These are phyloP conservation scores for Arrhopalites spinosus DNA, from an alignment of 2,888 invertebrate species.

Conservation along the genomic window DNA sequence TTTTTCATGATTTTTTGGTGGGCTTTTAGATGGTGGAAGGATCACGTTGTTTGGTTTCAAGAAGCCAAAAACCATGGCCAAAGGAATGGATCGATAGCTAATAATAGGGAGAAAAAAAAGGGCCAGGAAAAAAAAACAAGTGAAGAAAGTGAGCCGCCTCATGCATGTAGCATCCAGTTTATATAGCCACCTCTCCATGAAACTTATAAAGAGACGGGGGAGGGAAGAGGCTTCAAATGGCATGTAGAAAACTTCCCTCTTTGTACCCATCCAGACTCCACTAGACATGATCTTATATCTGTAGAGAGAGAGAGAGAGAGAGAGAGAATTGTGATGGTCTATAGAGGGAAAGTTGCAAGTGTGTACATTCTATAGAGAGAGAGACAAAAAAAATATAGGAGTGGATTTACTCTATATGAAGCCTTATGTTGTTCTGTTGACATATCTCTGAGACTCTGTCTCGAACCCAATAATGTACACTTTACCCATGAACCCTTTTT, in stretches of 20 bases:
- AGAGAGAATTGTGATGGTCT: too few species aligned
- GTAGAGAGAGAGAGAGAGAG: too few species aligned
- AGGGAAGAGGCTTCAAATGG: not conserved
- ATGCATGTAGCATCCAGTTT: not conserved
- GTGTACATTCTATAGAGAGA: too few species aligned
- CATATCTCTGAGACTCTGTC: too few species aligned
- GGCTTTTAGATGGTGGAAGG: not conserved
- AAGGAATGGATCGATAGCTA: conserved; percentile 12
- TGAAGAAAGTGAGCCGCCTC: conserved; percentile 6
- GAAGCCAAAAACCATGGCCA: not conserved
- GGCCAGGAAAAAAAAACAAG: not conserved
- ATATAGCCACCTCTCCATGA: not conserved
- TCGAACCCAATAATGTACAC: too few species aligned
- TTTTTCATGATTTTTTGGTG: not conserved
- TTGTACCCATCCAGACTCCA: too few species aligned
- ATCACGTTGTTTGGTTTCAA: not conserved
- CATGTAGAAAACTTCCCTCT: not conserved
- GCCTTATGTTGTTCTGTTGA: too few species aligned
- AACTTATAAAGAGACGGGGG: not conserved
- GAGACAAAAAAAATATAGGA: too few species aligned
- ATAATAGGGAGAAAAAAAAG: not conserved
- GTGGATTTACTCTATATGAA: too few species aligned
- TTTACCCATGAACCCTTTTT: too few species aligned
- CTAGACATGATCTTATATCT: too few species aligned
- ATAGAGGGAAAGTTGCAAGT: too few species aligned